Evolutionary conservation across 2,888 invertebrate genomes (phyloP), one percentile per base, ranked within the genome.

Genomic region (Ditylenchus weischeri): DNA sequence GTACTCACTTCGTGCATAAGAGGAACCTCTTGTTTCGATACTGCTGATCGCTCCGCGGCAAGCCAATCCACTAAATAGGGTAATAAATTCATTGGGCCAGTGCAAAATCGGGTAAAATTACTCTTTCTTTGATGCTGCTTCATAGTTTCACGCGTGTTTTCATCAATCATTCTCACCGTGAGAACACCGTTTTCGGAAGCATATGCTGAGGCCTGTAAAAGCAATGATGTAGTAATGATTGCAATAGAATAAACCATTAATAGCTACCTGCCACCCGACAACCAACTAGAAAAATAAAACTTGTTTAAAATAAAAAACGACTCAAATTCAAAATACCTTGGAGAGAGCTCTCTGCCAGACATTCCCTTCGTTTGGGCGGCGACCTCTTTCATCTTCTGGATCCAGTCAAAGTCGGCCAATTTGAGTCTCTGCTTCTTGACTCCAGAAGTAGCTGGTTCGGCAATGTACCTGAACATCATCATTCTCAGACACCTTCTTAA

Each of bases 301-400:
- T n/a, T n/a, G n/a, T n/a, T n/a, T n/a, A n/a, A n/a, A n/a, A n/a
- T n/a, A n/a, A n/a, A n/a, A n/a, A n/a, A n/a, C n/a, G n/a, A n/a
- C n/a, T n/a, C n/a, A n/a, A n/a, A n/a, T 43, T 43, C 8, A 15
- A 43, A 43, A 8, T 43, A 43, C 43, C 85, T 98, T 96, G 29
- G 94, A 91, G n/a, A n/a, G 69, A 98, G 89, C 84, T 95, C 96
- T 83, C 98, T 88, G 0, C 98, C 98, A 3, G 94, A 95, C 90
- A 99, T 90, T 18, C 98, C 96, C 15, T 89, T 90, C 0, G 93
- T 91, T 75, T 90, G 86, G 63, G 85, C 83, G 0, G 98, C 93
- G 85, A 99, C 90, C 77, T 89, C 88, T 4, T 88, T 86, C 84
- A 96, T 96, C 68, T 93, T 87, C 0, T 87, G 87, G 48, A 91